Percentiles rank a stretch among this genome's conserved stretches.
Evolutionary conservation across 2,113 vertebrate species (phyloP).

Genomic region (Calidris pygmaea): DNA sequence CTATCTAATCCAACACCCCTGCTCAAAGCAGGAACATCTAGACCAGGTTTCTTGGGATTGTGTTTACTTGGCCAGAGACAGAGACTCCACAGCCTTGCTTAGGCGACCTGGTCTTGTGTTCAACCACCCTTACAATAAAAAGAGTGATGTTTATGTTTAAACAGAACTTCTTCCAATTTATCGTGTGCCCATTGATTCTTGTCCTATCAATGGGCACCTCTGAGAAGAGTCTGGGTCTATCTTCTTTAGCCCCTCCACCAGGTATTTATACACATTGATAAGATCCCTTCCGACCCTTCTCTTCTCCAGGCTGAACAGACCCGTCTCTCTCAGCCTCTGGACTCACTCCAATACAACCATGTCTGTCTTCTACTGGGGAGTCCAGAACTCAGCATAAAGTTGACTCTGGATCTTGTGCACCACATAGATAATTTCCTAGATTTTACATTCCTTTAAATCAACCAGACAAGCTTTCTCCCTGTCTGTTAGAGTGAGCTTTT

Average conservation of each 20-base stretch:
- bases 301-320: not conserved
- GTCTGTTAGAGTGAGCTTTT: not conserved
- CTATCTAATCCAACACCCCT: not conserved
- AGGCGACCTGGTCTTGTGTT: not conserved
- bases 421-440: not conserved
- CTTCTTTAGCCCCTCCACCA: not conserved
- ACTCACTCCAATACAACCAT: not conserved
- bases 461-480: not conserved
- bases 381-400: not conserved
- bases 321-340: not conserved
- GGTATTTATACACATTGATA: not conserved
- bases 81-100: not conserved
- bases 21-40: not conserved
- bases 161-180: not conserved
- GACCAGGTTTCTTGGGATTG: not conserved
- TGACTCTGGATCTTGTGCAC: rapidly evolving
- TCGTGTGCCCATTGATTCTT: not conserved
- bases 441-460: not conserved
- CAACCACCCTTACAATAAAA: not conserved
- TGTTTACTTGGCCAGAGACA: not conserved
- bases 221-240: not conserved
- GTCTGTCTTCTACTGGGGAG: not conserved
- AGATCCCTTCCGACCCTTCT: not conserved
- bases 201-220: not conserved
- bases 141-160: not conserved